These are phyloP conservation scores for Neelides sp. DNA, from an alignment of 1,140 invertebrate species.

Conservation along the genomic window DNA sequence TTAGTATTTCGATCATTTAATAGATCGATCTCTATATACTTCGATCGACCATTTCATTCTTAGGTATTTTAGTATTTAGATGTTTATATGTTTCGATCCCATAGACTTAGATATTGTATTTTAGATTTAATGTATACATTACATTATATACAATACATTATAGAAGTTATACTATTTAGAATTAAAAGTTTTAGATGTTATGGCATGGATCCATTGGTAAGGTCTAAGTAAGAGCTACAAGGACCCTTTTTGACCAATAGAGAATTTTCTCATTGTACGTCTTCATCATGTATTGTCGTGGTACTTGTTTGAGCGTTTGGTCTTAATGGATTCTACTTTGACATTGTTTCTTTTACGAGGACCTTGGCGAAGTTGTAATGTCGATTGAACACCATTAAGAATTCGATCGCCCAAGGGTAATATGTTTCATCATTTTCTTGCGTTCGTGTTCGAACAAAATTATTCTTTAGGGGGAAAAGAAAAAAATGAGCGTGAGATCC, in stretches of 20 bases:
- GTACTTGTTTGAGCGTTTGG: constrained; percentile 76
- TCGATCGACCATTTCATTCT: too few relatives aligned
- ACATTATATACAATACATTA: too few relatives aligned
- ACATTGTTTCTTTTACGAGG: constrained; percentile 64
- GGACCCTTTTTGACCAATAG: constrained; percentile 69
- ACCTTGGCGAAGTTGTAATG: constrained; percentile 68
- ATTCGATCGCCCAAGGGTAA: constrained; percentile 84
- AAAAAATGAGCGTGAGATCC: constrained; percentile 17
- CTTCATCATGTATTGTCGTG: constrained; percentile 73
- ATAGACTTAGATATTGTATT: too few relatives aligned
- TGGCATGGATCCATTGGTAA: too few relatives aligned
- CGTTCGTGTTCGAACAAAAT: constrained; percentile 47
- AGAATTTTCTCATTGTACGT: constrained; percentile 73
- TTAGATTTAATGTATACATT: too few relatives aligned
- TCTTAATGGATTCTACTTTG: constrained; percentile 84
- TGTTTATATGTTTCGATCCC: too few relatives aligned
- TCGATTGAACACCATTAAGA: constrained; percentile 96
- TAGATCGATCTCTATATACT: too few relatives aligned
- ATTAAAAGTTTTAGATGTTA: too few relatives aligned
- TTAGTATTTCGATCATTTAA: too few relatives aligned
- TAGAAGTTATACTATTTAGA: too few relatives aligned
- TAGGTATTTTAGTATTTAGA: too few relatives aligned
- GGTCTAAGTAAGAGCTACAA: constrained; percentile 66
- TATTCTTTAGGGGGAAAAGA: constrained; percentile 36
- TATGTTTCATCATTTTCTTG: constrained; percentile 74